These are phyloP conservation scores for Hemicentrotus pulcherrimus DNA, from an alignment of 35 echinoderm and acorn worm species.

Conservation along the genomic window DNA sequence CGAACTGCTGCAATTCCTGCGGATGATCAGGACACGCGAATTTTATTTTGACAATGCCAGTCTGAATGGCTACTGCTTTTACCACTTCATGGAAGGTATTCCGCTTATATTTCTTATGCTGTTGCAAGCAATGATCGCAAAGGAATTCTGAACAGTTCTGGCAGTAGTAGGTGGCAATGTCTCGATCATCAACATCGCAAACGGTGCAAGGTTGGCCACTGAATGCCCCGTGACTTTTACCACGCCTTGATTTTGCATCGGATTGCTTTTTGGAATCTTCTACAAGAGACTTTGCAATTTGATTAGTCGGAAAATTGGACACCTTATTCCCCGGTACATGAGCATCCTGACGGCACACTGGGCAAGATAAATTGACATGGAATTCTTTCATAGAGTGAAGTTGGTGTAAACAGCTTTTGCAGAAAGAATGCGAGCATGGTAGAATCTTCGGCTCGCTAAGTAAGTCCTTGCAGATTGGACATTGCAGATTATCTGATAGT, in stretches of 20 bases:
- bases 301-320: background rate
- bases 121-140: background rate
- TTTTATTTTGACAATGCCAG: background rate
- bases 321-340: background rate
- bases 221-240: background rate
- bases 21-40: background rate
- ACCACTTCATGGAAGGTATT: background rate
- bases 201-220: background rate
- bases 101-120: background rate
- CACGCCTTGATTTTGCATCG: background rate
- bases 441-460: slow-evolving; percentile 44
- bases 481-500: background rate
- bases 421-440: slow-evolving; percentile 48
- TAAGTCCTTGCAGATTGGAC: slow-evolving; percentile 46
- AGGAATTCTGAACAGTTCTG: background rate
- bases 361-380: background rate
- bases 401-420: slow-evolving; percentile 21
- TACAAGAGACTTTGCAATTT: background rate
- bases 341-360: background rate
- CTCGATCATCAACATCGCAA: background rate
- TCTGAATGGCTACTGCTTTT: background rate
- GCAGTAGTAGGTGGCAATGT: background rate
- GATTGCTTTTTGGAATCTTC: background rate
- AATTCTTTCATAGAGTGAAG: background rate
- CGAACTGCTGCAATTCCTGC: slow-evolving; percentile 10